Evolutionary conservation across 2,797 vertebrate species (phyloP).

Genomic region (Petrocephalus schoutedeni): DNA sequence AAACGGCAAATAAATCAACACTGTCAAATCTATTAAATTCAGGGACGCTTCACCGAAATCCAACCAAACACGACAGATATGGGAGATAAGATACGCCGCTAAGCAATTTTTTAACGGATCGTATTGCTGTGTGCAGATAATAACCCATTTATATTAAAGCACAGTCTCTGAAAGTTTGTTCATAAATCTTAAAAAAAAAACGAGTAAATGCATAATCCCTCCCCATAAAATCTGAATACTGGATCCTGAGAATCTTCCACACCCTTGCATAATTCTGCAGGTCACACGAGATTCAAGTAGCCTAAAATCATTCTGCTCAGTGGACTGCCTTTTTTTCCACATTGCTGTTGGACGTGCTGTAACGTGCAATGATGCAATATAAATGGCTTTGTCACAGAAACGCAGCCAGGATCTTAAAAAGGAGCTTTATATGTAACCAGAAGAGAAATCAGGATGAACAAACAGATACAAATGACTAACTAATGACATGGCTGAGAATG

Average conservation of each 20-base stretch:
- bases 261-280: conserved; percentile 53
- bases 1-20: neutral
- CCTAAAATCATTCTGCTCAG: neutral
- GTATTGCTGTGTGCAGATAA: conserved; percentile 32
- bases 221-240: neutral
- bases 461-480: neutral
- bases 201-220: conserved; percentile 39
- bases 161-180: conserved; percentile 19
- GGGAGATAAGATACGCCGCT: neutral
- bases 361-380: conserved; percentile 7
- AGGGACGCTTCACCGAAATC: neutral
- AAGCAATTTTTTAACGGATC: neutral
- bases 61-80: neutral
- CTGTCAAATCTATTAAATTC: neutral
- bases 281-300: conserved; percentile 28
- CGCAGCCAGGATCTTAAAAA: neutral
- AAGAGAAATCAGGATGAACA: neutral
- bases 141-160: conserved; percentile 32
- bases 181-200: conserved; percentile 29
- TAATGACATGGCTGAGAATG: neutral
- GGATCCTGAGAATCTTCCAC: neutral
- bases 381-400: neutral
- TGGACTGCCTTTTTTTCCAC: neutral
- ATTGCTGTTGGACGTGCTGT: conserved; percentile 23
- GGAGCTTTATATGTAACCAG: neutral